Percentiles rank a stretch among this genome's conserved stretches.
Evolutionary conservation across 2,113 vertebrate species (phyloP).

Genomic region (Microtus oregoni): DNA sequence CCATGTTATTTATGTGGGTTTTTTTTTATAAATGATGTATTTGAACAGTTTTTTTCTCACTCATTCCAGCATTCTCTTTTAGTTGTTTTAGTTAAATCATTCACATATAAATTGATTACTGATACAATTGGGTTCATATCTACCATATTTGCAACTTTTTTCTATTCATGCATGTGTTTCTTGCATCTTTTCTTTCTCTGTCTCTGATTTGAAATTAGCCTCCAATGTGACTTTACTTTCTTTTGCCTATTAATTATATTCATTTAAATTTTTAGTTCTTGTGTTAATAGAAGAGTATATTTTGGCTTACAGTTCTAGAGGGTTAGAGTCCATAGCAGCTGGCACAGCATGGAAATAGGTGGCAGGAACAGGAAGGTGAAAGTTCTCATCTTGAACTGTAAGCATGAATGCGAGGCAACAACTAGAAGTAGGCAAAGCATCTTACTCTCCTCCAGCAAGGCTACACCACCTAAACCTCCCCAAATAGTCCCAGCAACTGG

Average conservation of each 20-base stretch:
- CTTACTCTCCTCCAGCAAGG: not conserved
- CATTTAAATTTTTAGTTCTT: conserved; percentile 2
- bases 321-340: not conserved
- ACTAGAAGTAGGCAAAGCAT: not conserved
- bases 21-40: not conserved
- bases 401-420: not conserved
- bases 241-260: not conserved
- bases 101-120: conserved; percentile 41
- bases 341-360: not conserved
- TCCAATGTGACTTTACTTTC: conserved; percentile 20
- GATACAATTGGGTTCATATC: not conserved
- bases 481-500: not conserved
- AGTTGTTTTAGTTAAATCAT: conserved; percentile 43
- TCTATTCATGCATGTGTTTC: not conserved
- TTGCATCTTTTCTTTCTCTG: not conserved
- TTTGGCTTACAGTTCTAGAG: not conserved
- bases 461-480: no score
- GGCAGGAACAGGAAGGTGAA: not conserved
- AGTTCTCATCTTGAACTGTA: not conserved
- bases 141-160: not conserved
- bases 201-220: conserved; percentile 38
- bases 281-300: conserved; percentile 5
- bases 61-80: not conserved
- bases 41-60: conserved; percentile 1
- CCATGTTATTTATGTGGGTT: not conserved